Base-by-base conservation (phyloP, 1,140 invertebrate species). In the Tachypleus tridentatus region DNA sequence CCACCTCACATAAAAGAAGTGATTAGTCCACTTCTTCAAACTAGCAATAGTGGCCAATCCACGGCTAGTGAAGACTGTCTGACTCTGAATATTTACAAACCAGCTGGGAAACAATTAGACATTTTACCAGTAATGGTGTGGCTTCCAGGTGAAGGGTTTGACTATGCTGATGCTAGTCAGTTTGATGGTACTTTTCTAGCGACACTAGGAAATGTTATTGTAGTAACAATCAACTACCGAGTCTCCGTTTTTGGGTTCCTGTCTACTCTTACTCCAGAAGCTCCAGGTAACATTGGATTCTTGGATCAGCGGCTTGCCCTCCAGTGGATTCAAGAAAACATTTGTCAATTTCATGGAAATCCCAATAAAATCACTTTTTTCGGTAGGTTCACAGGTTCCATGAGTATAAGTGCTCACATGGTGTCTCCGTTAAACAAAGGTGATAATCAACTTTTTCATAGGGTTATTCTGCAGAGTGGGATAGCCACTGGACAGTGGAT, bases 221-320 rank as follows among this genome's bases (percentile, higher is more conserved):
- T 77, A 7, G 70, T 78, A 3, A 74, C 75, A 8, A 67, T 77
- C 9, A 75, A 77, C 57, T 78, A 78, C 66, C 67, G 77, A 48
- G 65, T 77, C 10, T 74, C 73, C 63, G 69, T 73, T 83, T 86
- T 97, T 69, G 93, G 94, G n/a, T 98, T 95, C 77, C 86, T 97
- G 70, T 87, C 87, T 48, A 85, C 91, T 6, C 6, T 49, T 11
- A 60, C 56, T 70, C 83, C 84, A 4, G 86, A 91, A 73, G 85
- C 88, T 3, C 85, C 91, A 0, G 94, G 93, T 8, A 98, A 98
- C 77, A 91, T 85, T 71, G 95, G 93, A 0, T 77, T 97, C 70
- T 83, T 91, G 78, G 93, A 97, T 73, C 93, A 96, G 79, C 82
- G 91, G 52, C 86, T 91, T 5, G 89, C 91, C 0, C 75, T 94